Base-by-base conservation (phyloP, 2,888 invertebrate species). In the Pandemis corylana region DNA sequence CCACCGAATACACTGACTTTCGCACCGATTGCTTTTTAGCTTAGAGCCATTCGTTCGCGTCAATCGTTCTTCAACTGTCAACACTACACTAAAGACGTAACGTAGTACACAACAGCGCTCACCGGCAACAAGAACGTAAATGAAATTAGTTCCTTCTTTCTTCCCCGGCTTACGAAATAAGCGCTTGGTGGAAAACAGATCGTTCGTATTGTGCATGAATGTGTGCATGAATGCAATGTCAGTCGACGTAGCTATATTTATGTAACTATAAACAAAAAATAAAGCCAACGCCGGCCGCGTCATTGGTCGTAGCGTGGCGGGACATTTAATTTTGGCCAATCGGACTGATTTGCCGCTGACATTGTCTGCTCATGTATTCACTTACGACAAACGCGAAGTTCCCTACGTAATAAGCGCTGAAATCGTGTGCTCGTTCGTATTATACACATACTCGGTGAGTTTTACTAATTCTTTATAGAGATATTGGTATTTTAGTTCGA, bases 391-490 rank as follows among this genome's bases (percentile, higher is more conserved):
- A 87, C 88, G 87, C 89, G 89, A 93, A 91, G 92, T 93, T 90
- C 83, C 89, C 91, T 91, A 93, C 93, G 93, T 93, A 93, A 93
- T 94, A 94, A 93, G 94, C 92, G 87, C 94, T 93, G 93, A 93
- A 94, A 94, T 94, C 93, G 94, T 94, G 93, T 94, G 92, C 88
- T 89, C 90, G 86, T 89, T 89, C 86, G 81, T 85, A 85, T 89
- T 91, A 90, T 90, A 89, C 88, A 90, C 81, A 84, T 83, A 87
- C 86, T 89, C 79, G 92, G 94, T 94, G 90, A 94, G 93, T 93
- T 89, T 84, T 82, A 84, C 83, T 87, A 84, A 87, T 88, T 85
- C 72, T 78, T 85, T 80, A 78, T 44, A 82, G 79, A 79, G 79
- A 80, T 80, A 73, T 73, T 77, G 75, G 76, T 68, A 76, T 77